Evolutionary conservation across 2,797 vertebrate genomes (phyloP).

Genomic region (Hoplostethus atlanticus): DNA sequence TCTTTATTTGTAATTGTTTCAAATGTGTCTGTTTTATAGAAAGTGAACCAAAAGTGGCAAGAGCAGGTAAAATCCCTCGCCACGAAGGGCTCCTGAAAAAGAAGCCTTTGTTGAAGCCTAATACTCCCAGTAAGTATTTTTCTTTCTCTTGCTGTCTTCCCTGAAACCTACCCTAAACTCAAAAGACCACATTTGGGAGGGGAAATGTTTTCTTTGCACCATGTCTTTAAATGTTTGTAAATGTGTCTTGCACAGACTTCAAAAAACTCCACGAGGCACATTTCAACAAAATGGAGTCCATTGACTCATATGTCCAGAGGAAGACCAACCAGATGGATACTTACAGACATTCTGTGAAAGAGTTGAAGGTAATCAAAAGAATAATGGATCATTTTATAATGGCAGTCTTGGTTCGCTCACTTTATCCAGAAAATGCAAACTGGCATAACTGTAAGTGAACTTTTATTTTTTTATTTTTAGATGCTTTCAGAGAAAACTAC

Average conservation of each 20-base stretch:
- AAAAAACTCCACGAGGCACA: constrained; percentile 94
- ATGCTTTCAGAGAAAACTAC: constrained; percentile 71
- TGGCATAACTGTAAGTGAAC: background rate
- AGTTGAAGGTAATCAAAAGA: constrained; percentile 85
- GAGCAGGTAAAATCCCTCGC: constrained; percentile 82
- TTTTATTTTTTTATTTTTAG: constrained; percentile 51
- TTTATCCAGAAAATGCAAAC: background rate
- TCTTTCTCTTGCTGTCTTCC: background rate
- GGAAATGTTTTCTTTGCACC: background rate
- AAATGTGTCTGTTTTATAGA: constrained; percentile 25
- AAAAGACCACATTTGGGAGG: no score
- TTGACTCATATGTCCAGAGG: constrained; percentile 91
- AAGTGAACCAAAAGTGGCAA: constrained; percentile 30
- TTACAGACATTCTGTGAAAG: constrained; percentile 76
- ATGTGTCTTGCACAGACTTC: constrained; percentile 85
- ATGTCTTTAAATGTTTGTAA: background rate
- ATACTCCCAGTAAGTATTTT: constrained; percentile 90
- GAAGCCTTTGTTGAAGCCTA: constrained; percentile 68
- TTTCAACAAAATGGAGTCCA: constrained; percentile 97
- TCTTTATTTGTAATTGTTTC: background rate
- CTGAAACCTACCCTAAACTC: background rate
- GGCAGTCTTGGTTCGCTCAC: background rate
- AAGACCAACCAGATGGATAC: constrained; percentile 87
- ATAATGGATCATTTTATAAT: background rate
- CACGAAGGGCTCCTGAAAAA: constrained; percentile 67